phyloP scores from a whole-genome alignment of 2,113 vertebrate species.

The Phalacrocorax brasilianus region DNA sequence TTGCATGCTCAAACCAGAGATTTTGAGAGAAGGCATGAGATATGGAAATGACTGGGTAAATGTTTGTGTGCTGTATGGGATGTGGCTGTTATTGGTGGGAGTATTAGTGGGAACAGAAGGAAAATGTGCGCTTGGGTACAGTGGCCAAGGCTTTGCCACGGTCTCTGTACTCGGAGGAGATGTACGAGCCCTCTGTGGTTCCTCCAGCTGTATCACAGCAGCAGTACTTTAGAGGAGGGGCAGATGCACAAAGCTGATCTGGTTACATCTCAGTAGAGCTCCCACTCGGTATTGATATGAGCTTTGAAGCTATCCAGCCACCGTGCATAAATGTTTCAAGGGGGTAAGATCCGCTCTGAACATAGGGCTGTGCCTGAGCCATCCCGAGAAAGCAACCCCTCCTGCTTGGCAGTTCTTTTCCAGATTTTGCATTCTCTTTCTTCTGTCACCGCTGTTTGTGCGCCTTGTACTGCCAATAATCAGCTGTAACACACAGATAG shows the following conservation, averaged over 20 bases:
- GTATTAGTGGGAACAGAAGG: neutral
- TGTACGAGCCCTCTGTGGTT: neutral
- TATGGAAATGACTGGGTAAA: neutral
- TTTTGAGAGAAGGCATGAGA: neutral
- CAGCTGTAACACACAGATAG: neutral
- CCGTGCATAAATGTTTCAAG: neutral
- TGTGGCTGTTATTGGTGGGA: neutral
- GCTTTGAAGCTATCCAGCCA: slow-evolving; percentile 13
- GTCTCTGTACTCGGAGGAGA: neutral
- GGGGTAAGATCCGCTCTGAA: neutral
- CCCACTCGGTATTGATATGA: neutral
- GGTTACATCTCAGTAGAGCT: neutral
- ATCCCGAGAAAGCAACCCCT: neutral
- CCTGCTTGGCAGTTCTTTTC: neutral
- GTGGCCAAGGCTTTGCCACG: neutral
- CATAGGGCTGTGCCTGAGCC: neutral
- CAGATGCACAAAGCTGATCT: neutral
- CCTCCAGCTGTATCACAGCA: slow-evolving; percentile 11
- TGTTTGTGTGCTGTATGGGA: neutral
- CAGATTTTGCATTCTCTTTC: slow-evolving; percentile 1
- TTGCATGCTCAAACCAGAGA: neutral
- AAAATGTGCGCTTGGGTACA: neutral
- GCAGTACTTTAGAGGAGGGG: neutral
- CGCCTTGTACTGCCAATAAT: neutral
- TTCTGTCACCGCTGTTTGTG: neutral